phyloP scores from a whole-genome alignment of 2,888 invertebrate genomes.

The Thyatira batis region DNA sequence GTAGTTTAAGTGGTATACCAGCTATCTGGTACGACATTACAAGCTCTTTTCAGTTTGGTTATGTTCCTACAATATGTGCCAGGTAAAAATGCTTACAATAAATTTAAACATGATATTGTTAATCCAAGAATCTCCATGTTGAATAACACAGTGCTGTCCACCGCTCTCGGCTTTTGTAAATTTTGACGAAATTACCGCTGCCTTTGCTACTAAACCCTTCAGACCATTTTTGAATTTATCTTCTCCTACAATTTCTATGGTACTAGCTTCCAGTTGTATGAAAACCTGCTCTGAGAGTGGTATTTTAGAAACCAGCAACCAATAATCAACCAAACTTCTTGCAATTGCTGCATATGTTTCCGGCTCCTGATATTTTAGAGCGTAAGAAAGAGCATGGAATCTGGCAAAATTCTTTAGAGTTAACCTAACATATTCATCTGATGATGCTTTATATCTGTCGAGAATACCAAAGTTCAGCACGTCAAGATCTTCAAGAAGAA shows the following conservation, averaged over 20 bases:
- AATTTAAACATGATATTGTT: conserved; percentile 52
- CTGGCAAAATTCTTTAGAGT: conserved; percentile 46
- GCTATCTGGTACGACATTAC: too few species aligned
- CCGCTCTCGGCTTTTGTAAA: conserved; percentile 19
- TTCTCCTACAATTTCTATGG: conserved; percentile 25
- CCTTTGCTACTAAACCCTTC: conserved; percentile 17
- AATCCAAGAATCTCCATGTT: conserved; percentile 56
- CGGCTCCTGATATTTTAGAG: conserved; percentile 42
- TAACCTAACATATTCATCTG: conserved; percentile 35
- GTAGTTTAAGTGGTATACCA: too few species aligned
- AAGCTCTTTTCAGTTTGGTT: too few species aligned
- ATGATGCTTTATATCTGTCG: conserved; percentile 39
- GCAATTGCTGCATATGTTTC: conserved; percentile 27
- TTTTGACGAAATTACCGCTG: conserved; percentile 10
- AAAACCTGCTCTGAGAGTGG: conserved; percentile 10
- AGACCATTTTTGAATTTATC: conserved; percentile 30
- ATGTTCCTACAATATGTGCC: too few species aligned
- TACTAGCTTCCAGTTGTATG: conserved; percentile 17
- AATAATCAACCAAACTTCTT: conserved; percentile 26
- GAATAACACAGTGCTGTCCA: conserved; percentile 39
- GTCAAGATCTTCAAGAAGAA: conserved; percentile 52
- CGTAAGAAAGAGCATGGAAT: conserved; percentile 52
- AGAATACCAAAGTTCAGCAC: conserved; percentile 37
- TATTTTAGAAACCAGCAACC: not conserved
- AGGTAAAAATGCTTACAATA: conserved; percentile 28